A percentile compares a stretch with the other conserved stretches of the same genome.
These are phyloP conservation scores for Melipona bicolor DNA, from an alignment of 2,888 invertebrate genomes.

Conservation along the genomic window DNA sequence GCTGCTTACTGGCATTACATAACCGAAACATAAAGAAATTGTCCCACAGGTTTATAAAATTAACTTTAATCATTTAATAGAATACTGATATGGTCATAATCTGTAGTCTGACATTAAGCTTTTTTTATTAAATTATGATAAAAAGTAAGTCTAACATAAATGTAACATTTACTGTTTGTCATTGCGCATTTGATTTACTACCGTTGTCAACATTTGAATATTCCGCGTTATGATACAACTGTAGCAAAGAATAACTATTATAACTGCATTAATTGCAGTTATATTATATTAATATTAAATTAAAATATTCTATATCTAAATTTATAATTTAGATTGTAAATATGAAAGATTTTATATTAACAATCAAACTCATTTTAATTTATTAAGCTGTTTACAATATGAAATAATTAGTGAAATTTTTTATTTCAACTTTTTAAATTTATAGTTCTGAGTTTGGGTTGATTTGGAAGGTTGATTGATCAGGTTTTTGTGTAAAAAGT, in stretches of 20 bases:
- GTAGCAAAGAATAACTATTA: neutral
- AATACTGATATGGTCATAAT: slow-evolving; percentile 29
- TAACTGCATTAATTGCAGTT: neutral
- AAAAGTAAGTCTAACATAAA: slow-evolving; percentile 11
- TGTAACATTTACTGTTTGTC: slow-evolving; percentile 55
- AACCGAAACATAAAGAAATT: slow-evolving; percentile 66
- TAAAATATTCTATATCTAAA: neutral
- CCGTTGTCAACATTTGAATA: slow-evolving; percentile 48
- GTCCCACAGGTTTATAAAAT: slow-evolving; percentile 13
- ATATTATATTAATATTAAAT: neutral
- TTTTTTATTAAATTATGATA: slow-evolving; percentile 10
- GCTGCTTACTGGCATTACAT: slow-evolving; percentile 82
- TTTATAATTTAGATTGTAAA: neutral
- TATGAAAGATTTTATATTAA: no score
- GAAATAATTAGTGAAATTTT: neutral
- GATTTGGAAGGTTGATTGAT: no score
- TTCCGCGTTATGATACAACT: slow-evolving; percentile 17
- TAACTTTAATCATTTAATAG: slow-evolving; percentile 37
- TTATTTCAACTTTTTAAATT: neutral
- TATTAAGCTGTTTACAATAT: no score
- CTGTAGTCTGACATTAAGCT: slow-evolving; percentile 5
- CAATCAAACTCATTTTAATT: no score
- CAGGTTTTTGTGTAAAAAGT: no score
- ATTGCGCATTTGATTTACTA: slow-evolving; percentile 55
- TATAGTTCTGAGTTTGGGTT: neutral